A percentile compares a stretch with the other conserved stretches of the same genome.
phyloP scores from a whole-genome alignment of 2,113 vertebrate genomes.

The Pyrgilauda ruficollis region DNA sequence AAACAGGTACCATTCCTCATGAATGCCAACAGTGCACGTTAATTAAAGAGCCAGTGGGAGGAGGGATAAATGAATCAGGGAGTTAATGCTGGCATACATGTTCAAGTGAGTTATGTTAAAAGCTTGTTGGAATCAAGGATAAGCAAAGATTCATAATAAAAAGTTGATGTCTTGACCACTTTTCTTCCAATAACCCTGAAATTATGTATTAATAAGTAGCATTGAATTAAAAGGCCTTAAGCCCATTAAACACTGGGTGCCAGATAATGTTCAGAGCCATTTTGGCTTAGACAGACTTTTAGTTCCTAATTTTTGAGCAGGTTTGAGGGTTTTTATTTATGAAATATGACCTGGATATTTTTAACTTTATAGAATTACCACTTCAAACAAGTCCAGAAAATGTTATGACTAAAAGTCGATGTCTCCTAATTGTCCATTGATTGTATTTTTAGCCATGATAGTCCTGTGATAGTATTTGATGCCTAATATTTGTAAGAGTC shows the following conservation, averaged over 20 bases:
- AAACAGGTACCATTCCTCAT: conserved; percentile 82
- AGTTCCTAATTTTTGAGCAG: not conserved
- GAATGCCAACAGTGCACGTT: fast-evolving
- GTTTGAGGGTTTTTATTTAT: not conserved
- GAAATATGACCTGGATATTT: not conserved
- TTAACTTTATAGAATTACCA: not conserved
- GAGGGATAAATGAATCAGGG: not conserved
- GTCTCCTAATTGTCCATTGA: not conserved
- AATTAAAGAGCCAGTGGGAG: not conserved
- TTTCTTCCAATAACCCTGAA: not conserved
- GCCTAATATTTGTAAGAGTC: not conserved
- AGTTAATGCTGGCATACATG: not conserved
- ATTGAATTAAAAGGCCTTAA: not conserved
- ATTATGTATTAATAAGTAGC: not conserved
- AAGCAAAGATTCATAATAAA: not conserved
- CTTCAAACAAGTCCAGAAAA: not conserved
- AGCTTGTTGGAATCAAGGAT: not conserved
- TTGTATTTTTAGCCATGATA: not conserved
- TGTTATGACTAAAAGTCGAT: not conserved
- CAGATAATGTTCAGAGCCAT: not conserved
- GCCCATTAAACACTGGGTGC: not conserved
- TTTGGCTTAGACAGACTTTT: not conserved
- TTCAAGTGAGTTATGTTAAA: not conserved
- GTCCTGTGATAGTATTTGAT: not conserved
- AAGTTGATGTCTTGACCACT: not conserved